Evolutionary conservation across 2,888 invertebrate genomes (phyloP), one percentile per base, ranked within the genome.

Genomic region (Chloromyia formosa): DNA sequence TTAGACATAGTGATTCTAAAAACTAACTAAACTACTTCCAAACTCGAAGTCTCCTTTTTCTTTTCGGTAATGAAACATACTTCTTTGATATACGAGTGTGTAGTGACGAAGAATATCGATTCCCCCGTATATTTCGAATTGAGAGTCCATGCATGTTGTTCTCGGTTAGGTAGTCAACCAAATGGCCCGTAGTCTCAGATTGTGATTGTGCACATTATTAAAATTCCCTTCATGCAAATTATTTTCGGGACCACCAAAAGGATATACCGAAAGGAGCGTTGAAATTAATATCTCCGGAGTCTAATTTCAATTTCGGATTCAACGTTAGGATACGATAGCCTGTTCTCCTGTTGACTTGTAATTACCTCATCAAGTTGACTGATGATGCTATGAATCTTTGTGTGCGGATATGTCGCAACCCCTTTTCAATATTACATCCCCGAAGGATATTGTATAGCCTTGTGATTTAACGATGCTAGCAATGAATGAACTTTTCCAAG

Each of bases 291-390:
- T 62, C 58, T 49, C 62, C 27, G 62, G 76, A 74, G 72, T 76
- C 73, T 54, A 61, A 76, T 76, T 76, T 74, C 76, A 74, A 74
- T 76, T 76, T 76, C 22, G 42, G 64, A 22, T 58, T 35, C 71
- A 56, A 42, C 20, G 23, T 5, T 54, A 56, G 42, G 40, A 64
- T 60, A 60, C 60, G 60, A 66, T 66, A 49, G 66, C 45, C 54
- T 54, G 12, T 56, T 16, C 69, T 27, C 45, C 58, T 40, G 68
- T 23, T 80, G 78, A 77, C 78, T 79, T 79, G 82, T 84, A 85
- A 85, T 84, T 84, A 85, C 83, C 82, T 82, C 83, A 85, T 84
- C 84, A 84, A 84, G 81, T 84, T 84, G 84, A 84, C 85, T 84
- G 85, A 84, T 84, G 84, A 85, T 83, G 83, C 82, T 83, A 79